Evolutionary conservation across 1,140 invertebrate species (phyloP), one percentile per base, ranked within the genome.

Genomic region (Zaprionus davidi): DNA sequence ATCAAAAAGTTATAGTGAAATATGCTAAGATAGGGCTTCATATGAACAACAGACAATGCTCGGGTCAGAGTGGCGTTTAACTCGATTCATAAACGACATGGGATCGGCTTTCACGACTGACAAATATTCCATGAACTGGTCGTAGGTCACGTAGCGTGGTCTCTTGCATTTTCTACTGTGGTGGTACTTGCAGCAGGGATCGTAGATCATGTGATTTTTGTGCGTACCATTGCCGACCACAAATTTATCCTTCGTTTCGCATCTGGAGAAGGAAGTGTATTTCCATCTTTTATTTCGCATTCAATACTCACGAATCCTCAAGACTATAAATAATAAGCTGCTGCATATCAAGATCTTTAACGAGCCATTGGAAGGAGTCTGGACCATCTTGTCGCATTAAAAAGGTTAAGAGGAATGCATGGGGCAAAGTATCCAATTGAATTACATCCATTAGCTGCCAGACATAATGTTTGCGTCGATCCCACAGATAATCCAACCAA

Each of bases 401-500:
- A 1, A 74, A 31, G 5, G 20, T 31, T 4, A 69, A 4, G 2
- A 75, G 22, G 9, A 58, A 63, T 4, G 58, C 13, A 64, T 46
- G 41, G 1, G 72, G 72, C 53, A 75, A n/a, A 20, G 51, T 2
- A 1, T 75, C 59, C 9, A 75, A 75, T 12, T 49, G 31, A 5
- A 75, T 26, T 5, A 15, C 1, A 7, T 24, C 7, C 17, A 75
- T 31, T 5, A 70, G 5, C 0, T 41, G 7, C 11, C 12, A 1
- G 1, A 36, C 15, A 31, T 17, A 7, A 2, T 1, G 3, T n/a
- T 74, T 12, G 1, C 76, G 64, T 12, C 22, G 5, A 1, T 59
- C 51, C 76, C 76, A 78, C 3, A 49, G 3, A 9, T 17, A n/a
- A 3, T 59, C 26, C 26, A 78, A 24, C 76, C 76, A 78, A 5